Evolutionary conservation across 2,113 vertebrate genomes (phyloP), one percentile per base, ranked within the genome.

Genomic region (Paralichthys olivaceus): DNA sequence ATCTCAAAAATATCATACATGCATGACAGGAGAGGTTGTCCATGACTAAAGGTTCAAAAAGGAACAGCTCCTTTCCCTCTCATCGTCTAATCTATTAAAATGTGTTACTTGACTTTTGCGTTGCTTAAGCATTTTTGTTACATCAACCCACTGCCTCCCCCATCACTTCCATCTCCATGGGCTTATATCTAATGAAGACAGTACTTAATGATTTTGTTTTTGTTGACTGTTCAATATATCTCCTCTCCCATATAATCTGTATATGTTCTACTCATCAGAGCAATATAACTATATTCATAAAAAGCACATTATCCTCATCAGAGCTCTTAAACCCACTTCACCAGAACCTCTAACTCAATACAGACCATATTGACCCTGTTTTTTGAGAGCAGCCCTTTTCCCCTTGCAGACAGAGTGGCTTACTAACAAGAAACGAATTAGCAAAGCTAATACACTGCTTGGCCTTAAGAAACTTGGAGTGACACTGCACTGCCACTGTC

Each of bases 391-490:
- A 20, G 47, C 47, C 47, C 47, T 49, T 55, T 77, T 77, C 49
- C 43, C 61, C 63, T 22, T 15, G 45, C 22, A 43, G 66, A 54
- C 56, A 64, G 58, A 77, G 76, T 28, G 2, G 49, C 17, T 51
- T 3, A n/a, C 49, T n/a, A n/a, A n/a, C 49, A 51, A 8, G 49
- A 22, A 20, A n/a, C 7, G 8, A 20, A 53, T 53, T 53, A 53
- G 49, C 49, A 53, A 53, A 53, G 49, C 43, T 81, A 84, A 85
- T 77, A 73, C 84, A 81, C 61, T 49, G 51, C 62, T 62, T 1
- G 26, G 29, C 56, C 34, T 47, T 40, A 69, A 68, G 79, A 83
- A 81, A 77, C 74, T 45, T 60, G 64, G 79, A 80, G 69, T 71
- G 82, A 76, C 80, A 60, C 47, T 65, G 40, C 49, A 45, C 49